A percentile compares a stretch with the other conserved stretches of the same genome.
These are phyloP conservation scores for Lerista edwardsae DNA, from an alignment of 2,797 vertebrate genomes.

Conservation along the genomic window DNA sequence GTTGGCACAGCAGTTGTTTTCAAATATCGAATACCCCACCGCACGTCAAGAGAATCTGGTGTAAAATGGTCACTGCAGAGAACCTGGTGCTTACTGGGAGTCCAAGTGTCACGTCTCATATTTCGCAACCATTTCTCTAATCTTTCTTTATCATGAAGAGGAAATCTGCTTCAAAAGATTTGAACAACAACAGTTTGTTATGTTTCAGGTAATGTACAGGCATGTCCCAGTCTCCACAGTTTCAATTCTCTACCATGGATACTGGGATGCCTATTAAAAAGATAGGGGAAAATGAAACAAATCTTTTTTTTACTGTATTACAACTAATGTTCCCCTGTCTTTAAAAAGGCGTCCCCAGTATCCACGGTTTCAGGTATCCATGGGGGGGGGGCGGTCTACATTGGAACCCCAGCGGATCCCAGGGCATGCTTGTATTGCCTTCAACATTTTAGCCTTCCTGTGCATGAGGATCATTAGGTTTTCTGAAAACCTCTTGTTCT, in stretches of 20 bases:
- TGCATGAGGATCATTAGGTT: neutral
- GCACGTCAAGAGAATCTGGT: conserved; percentile 86
- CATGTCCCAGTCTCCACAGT: no score
- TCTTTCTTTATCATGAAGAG: conserved; percentile 85
- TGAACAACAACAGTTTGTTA: neutral
- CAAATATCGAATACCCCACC: conserved; percentile 90
- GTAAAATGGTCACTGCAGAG: conserved; percentile 90
- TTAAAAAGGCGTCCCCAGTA: no score
- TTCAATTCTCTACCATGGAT: no score
- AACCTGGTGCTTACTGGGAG: conserved; percentile 88
- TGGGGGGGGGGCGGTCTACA: no score
- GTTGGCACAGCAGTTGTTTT: conserved; percentile 87
- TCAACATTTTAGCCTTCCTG: neutral
- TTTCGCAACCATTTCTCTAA: conserved; percentile 88
- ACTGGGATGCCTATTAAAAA: no score
- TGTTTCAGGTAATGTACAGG: conserved; percentile 11
- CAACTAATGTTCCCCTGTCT: no score
- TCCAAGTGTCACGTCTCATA: conserved; percentile 86
- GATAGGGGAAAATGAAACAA: no score
- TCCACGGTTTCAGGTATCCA: no score
- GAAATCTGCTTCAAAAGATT: conserved; percentile 78
- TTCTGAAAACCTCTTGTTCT: neutral
- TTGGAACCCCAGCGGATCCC: no score
- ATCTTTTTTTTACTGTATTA: no score
- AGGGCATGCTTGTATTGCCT: no score